Evolutionary conservation across 2,888 invertebrate species (phyloP), one percentile per base, ranked within the genome.

Genomic region (Bombylius discolor): DNA sequence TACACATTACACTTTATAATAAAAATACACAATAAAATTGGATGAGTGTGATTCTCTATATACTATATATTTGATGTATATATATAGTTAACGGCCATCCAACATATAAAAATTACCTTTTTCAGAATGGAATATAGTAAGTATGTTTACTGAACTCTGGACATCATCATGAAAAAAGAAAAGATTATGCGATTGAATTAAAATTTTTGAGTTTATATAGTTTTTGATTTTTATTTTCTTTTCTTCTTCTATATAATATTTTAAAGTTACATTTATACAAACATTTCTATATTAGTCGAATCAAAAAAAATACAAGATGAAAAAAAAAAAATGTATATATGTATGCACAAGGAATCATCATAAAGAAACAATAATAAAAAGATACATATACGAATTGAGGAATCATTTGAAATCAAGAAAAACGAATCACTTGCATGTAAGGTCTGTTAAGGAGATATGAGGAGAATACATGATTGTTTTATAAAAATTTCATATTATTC

Each of bases 131-230:
- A 11, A 42, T 42, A 42, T 23, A 2, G 3, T 23, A 23, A n/a
- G 23, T 23, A 6, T 42, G 39, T 42, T 42, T 42, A 42, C 39
- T 42, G 39, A 6, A 42, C 11, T 23, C 23, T 23, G 34, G 12
- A 42, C 39, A 42, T 11, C 39, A 11, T 23, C 23, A 23, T 23
- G 23, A 23, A 23, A 23, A 23, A 13, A 42, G 12, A 31, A 49
- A 54, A 53, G 45, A 54, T 55, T 59, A 57, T 59, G 55, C 57
- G 59, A 59, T 59, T 59, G 55, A 59, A 59, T 59, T 59, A 59
- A 59, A 59, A 57, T 59, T 59, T 50, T 52, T 59, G 42, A 49
- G 47, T 47, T 57, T 49, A 23, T 23, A 23, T 23, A 54, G 47
- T 57, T 59, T 57, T 59, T 59, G 33, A n/a, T n/a, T n/a, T n/a